Evolutionary conservation across 2,797 vertebrate genomes (phyloP), one percentile per base, ranked within the genome.

Genomic region (Triplophysa yarkandensis): DNA sequence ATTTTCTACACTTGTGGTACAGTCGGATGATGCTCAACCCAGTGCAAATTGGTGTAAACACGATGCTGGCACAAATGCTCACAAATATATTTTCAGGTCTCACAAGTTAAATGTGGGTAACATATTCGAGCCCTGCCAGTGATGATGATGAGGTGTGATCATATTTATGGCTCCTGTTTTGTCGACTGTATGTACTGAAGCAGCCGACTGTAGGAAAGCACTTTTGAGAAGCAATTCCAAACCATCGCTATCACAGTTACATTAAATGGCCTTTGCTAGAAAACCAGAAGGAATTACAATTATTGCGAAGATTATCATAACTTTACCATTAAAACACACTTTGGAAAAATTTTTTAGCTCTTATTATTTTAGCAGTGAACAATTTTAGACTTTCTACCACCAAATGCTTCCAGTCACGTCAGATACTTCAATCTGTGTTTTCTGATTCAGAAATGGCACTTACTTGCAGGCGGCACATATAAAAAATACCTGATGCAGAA

Each of bases 261-360:
- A 64, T 63, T 25, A 43, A 50, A 61, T 61, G 6, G 5, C 17
- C 34, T 68, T 70, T 27, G 36, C 30, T 27, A 19, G 27, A 62
- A 25, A 46, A 76, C 43, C 11, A 13, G 43, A 61, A 16, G 66
- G n/a, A 41, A 66, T 65, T 61, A 27, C 46, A 65, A 71, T 41
- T 7, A 43, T n/a, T 43, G 48, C 21, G 32, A 64, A 64, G 34
- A 65, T 64, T 13, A 54, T 73, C 60, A 30, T 46, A 72, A 64
- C 52, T 54, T 64, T 39, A 64, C 70, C 60, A 64, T 54, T 63
- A 72, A 52, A 72, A 58, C 41, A 58, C 43, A 34, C 58, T 60
- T 72, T 68, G 43, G 13, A 73, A 68, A 77, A 30, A 41, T 54
- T 67, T 60, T 77, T 61, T 50, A 66, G 75, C n/a, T 64, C n/a